Conservation (phyloP, 2,113 vertebrate species). For the Eurystomus gularis region DNA sequence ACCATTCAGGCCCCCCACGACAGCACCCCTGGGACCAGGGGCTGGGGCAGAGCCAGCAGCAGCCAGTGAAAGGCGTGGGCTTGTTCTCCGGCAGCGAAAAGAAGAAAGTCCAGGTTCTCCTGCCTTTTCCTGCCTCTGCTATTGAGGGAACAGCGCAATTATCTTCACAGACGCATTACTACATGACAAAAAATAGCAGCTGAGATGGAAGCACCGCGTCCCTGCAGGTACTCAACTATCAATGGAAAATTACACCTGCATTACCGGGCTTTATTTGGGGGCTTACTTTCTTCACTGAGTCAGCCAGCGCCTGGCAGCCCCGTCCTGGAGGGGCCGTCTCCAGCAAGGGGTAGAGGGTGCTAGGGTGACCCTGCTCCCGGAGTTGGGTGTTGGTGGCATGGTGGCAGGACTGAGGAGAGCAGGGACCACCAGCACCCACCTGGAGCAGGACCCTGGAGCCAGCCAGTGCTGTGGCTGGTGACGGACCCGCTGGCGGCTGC, state of each 20-base stretch:
- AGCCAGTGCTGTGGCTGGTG: background rate
- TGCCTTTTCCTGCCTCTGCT: conserved; percentile 1
- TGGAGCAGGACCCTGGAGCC: no score
- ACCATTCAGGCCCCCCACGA: no score
- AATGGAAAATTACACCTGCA: conserved; percentile 34
- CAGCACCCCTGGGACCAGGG: rapidly evolving
- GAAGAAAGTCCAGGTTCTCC: background rate
- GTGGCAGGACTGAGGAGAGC: background rate
- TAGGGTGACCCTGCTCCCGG: rapidly evolving
- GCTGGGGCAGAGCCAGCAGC: background rate
- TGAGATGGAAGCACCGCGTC: background rate
- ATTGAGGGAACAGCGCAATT: background rate
- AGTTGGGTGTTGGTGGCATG: background rate
- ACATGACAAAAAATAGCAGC: conserved; percentile 15
- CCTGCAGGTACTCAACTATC: background rate
- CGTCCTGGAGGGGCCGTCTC: background rate
- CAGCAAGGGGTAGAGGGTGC: background rate
- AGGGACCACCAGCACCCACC: background rate
- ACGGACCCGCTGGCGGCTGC: rapidly evolving
- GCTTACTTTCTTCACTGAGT: background rate
- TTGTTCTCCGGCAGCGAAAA: background rate
- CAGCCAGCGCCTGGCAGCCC: background rate
- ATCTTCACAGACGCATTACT: background rate
- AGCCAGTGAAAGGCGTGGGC: background rate
- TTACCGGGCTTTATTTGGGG: background rate